These are phyloP conservation scores for Styela clava DNA, from an alignment of 23 tunicate genomes.

Conservation along the genomic window DNA sequence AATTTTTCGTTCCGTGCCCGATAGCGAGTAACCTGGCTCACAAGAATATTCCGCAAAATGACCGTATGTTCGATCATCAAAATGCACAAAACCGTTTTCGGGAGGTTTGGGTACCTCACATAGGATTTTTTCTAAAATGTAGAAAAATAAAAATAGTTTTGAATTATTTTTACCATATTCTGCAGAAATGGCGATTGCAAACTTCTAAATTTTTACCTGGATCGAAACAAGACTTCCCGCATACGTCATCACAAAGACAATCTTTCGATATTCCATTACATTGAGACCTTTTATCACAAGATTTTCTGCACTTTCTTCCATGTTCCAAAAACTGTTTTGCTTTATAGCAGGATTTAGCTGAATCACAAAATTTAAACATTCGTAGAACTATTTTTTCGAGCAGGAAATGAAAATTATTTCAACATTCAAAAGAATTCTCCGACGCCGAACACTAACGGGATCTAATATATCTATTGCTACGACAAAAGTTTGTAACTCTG, in stretches of 20 bases:
- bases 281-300: neutral
- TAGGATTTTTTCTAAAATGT: neutral
- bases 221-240: neutral
- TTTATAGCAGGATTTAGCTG: neutral
- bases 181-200: too few species aligned
- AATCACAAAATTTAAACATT: too few species aligned
- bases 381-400: too few species aligned
- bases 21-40: neutral
- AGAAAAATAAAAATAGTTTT: too few species aligned
- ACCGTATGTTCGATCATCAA: neutral
- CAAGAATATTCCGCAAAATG: neutral
- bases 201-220: neutral
- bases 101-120: neutral
- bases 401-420: too few species aligned
- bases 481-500: too few species aligned
- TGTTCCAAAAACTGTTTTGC: neutral
- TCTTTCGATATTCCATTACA: neutral
- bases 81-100: neutral
- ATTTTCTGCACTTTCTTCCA: neutral
- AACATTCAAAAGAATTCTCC: too few species aligned
- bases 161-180: too few species aligned
- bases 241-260: neutral
- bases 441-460: too few species aligned
- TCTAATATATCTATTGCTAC: too few species aligned
- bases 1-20: neutral